Base-by-base conservation (phyloP, 2,797 vertebrate genomes). In the Gymnopithys bicolor region DNA sequence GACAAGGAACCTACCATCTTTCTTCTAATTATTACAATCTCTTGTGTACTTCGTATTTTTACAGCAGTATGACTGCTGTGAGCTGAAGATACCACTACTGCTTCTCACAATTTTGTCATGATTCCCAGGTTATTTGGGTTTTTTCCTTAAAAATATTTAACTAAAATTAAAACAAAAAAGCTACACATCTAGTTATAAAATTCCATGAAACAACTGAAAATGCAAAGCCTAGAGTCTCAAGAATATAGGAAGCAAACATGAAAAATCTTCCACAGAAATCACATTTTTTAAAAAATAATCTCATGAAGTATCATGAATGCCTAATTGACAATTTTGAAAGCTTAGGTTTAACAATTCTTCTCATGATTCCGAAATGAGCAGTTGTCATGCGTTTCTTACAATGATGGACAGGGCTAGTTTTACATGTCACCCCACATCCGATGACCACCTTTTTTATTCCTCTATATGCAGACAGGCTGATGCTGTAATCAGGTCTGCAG, bases 301-400 rank as follows among this genome's bases (percentile, higher is more conserved):
- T 75, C 63, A 30, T 53, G 37, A 33, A 33, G 33, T 33, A 68
- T 73, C 43, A 22, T 56, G 64, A 53, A 24, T 48, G 67, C 30
- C 21, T 58, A 78, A 90, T 19, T 60, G 64, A 80, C 60, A 83
- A 69, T 76, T 89, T 52, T 81, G 87, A 91, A 91, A 89, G 69
- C 60, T 89, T 37, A 35, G 60, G 30, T 69, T 71, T 89, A 79
- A 76, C n/a, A 89, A 55, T 76, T 83, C 63, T 58, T 70, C 55
- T 64, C 2, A 2, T 55, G 81, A 89, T 55, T 86, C 68, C 2
- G 5, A 96, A 96, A 94, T 87, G 59, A 95, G 68, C 64, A 88
- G 79, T 37, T 93, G 85, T 58, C 71, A 88, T 68, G 63, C 49
- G 67, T 19, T 75, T n/a, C 77, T 73, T 58, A 77, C 67, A 83